Evolutionary conservation across 2,797 vertebrate genomes (phyloP).

Genomic region (Dicrostonyx torquatus): DNA sequence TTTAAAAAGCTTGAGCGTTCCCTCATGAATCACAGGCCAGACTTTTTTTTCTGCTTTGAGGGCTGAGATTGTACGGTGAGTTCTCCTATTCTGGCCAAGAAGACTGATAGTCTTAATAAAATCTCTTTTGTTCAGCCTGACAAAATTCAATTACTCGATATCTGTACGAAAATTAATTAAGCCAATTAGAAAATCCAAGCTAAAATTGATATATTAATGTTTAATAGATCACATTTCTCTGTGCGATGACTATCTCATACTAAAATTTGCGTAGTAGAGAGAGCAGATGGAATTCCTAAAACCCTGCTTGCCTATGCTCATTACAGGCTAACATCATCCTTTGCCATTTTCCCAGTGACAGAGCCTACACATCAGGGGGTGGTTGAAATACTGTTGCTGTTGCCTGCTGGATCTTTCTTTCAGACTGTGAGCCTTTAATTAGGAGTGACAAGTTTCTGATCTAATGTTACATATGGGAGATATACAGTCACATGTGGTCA

Average conservation of each 20-base stretch:
- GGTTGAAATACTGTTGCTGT: conserved; percentile 55
- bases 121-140: conserved; percentile 52
- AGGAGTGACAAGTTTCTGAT: conserved; percentile 65
- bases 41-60: neutral
- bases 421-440: conserved; percentile 70
- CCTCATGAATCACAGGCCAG: neutral
- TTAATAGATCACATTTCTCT: conserved; percentile 18
- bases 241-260: neutral
- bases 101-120: conserved; percentile 4
- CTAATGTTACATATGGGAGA: neutral
- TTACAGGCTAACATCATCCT: conserved; percentile 55
- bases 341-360: conserved; percentile 58
- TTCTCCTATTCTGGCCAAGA: neutral
- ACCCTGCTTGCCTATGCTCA: neutral
- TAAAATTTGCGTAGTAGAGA: conserved; percentile 18
- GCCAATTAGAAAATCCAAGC: conserved; percentile 38
- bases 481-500: neutral
- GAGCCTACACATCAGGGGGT: conserved; percentile 68
- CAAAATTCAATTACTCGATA: conserved; percentile 32
- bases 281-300: conserved; percentile 33
- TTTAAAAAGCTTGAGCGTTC: neutral
- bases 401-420: conserved; percentile 71
- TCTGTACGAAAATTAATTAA: conserved; percentile 59
- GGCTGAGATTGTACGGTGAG: neutral
- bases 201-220: conserved; percentile 34